Conservation (phyloP, 2,113 vertebrate genomes). For the Strix uralensis region DNA sequence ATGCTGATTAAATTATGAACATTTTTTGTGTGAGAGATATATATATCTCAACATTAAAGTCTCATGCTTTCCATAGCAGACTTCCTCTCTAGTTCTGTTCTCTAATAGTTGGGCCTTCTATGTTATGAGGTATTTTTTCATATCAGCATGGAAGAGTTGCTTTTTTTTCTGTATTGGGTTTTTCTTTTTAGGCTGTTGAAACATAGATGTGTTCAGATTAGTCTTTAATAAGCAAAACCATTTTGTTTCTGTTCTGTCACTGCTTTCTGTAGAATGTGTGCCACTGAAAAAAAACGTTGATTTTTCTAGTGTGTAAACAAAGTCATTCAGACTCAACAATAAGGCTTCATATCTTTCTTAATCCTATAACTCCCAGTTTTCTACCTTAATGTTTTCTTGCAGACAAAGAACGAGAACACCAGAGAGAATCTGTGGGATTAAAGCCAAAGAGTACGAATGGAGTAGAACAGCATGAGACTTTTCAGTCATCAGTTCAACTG, state of each 20-base stretch:
- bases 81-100: not conserved
- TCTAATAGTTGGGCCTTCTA: not conserved
- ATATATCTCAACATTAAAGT: not conserved
- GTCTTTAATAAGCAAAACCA: not conserved
- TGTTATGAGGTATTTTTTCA: not conserved
- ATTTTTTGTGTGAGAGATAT: not conserved
- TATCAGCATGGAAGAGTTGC: not conserved
- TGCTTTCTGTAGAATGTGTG: not conserved
- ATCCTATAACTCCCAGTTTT: not conserved
- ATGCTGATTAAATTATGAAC: not conserved
- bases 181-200: not conserved
- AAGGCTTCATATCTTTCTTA: not conserved
- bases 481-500: slow-evolving; percentile 66
- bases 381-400: slow-evolving; percentile 57
- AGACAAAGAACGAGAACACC: slow-evolving; percentile 70
- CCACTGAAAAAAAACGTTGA: not conserved
- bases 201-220: not conserved
- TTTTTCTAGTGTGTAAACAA: not conserved
- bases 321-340: not conserved
- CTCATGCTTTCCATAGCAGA: not conserved
- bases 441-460: slow-evolving; percentile 63
- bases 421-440: slow-evolving; percentile 65
- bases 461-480: slow-evolving; percentile 61
- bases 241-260: not conserved
- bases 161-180: not conserved